A percentile compares a stretch with the other conserved stretches of the same genome.
These are phyloP conservation scores for Mythimna pallens DNA, from an alignment of 2,888 invertebrate genomes.

Conservation along the genomic window DNA sequence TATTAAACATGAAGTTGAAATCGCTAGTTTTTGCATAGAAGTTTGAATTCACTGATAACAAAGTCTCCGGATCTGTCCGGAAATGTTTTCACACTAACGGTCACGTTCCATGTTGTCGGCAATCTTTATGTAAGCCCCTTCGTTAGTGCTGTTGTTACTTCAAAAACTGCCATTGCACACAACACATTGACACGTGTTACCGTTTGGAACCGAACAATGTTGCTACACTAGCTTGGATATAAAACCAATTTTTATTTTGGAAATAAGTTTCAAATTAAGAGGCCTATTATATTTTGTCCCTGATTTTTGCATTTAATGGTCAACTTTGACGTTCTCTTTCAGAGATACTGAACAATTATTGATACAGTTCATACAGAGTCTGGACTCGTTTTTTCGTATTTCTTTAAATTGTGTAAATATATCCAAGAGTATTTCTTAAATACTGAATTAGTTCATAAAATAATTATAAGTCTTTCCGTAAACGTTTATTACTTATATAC, in stretches of 20 bases:
- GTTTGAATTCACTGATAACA: slow-evolving; percentile 10
- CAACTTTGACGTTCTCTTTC: neutral
- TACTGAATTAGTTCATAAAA: too few relatives aligned
- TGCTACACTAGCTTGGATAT: neutral
- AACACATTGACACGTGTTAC: slow-evolving; percentile 15
- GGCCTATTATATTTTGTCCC: neutral
- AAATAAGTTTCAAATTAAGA: neutral
- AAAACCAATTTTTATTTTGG: neutral
- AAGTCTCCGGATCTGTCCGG: slow-evolving; percentile 6
- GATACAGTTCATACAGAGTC: neutral
- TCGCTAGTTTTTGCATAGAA: slow-evolving; percentile 7
- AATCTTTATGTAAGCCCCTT: slow-evolving; percentile 29
- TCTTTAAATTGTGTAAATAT: too few relatives aligned
- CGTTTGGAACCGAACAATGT: slow-evolving; percentile 8
- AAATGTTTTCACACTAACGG: slow-evolving; percentile 10
- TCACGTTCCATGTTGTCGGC: slow-evolving; percentile 34
- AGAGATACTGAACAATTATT: neutral
- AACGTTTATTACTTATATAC: too few relatives aligned
- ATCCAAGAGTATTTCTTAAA: too few relatives aligned
- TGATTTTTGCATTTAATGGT: neutral
- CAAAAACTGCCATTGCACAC: slow-evolving; percentile 23
- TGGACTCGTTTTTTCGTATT: neutral
- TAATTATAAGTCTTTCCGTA: too few relatives aligned
- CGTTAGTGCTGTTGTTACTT: slow-evolving; percentile 33
- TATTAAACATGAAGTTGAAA: slow-evolving; percentile 5